Evolutionary conservation across 2,113 vertebrate species (phyloP), one percentile per base, ranked within the genome.

Genomic region (Microcebus ravelobensis): DNA sequence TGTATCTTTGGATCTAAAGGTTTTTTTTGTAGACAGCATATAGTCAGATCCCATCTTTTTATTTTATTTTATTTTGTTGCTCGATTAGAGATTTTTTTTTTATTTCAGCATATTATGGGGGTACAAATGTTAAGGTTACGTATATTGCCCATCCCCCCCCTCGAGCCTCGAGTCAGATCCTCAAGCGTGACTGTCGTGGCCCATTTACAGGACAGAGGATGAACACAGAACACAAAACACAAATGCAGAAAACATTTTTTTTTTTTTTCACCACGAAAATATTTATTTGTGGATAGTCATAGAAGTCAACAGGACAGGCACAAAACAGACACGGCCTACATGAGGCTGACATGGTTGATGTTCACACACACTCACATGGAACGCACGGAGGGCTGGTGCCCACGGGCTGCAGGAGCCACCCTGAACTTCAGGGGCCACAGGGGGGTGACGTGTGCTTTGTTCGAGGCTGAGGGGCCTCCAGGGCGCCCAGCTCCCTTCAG

Each of bases 251-350:
- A 42, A 42, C 42, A 42, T n/a, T n/a, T n/a, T n/a, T n/a, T n/a
- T n/a, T n/a, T n/a, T n/a, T n/a, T n/a, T n/a, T 15, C 17, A 20
- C 91, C 82, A 36, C 86, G 86, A 96, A 86, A 88, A 97, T 87
- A 88, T 96, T 96, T 94, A 96, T 95, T 97, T 96, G 93, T 95
- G 93, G 79, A 23, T 65, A 52, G 45, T 82, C 45, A 5, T 0
- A 36, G 4, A 80, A 4, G 79, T 68, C 76, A 45, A 45, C 10
- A 42, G 50, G 77, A 95, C 81, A 77, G 50, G 83, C 71, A 61
- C 48, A 63, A 50, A 45, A 90, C n/a, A 76, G 34, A 91, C 70
- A 27, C 0, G 7, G 80, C n/a, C 63, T 52, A 6, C 1, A 36
- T 8, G 20, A 31, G 3, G 14, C 77, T 3, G 52, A 23, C 5